Percentiles rank a stretch among this genome's conserved stretches.
Evolutionary conservation across 2,113 vertebrate species (phyloP).

Genomic region (Podarcis muralis): DNA sequence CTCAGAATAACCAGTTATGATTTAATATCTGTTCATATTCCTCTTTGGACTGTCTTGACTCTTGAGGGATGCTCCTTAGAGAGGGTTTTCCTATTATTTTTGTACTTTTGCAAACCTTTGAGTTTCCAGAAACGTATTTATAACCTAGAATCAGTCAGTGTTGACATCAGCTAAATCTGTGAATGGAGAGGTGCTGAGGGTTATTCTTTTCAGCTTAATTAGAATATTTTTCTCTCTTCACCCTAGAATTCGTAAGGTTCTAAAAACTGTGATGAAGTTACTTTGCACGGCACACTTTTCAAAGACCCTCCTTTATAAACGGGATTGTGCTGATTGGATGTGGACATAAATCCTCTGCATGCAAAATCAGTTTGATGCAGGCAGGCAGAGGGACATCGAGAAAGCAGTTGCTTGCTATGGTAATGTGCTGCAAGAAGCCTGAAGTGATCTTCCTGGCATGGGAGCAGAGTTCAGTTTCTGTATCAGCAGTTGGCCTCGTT

Average conservation of each 20-base stretch:
- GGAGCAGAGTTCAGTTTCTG: not conserved
- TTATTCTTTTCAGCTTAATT: too few species aligned
- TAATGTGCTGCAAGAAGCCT: not conserved
- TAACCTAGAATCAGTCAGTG: too few species aligned
- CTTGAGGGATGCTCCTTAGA: not conserved
- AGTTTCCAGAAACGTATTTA: not conserved
- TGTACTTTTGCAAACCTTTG: not conserved
- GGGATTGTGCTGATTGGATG: conserved; percentile 20
- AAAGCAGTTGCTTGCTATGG: not conserved
- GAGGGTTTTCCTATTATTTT: not conserved
- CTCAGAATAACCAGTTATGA: not conserved
- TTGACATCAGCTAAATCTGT: too few species aligned
- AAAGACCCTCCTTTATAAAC: not conserved
- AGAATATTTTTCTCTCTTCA: not conserved
- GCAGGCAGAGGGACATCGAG: not conserved
- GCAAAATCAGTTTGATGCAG: conserved; percentile 37
- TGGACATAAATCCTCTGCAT: conserved; percentile 45
- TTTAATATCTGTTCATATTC: not conserved
- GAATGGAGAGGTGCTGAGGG: not conserved
- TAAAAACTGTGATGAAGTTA: not conserved
- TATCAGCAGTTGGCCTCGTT: not conserved
- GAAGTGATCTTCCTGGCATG: not conserved
- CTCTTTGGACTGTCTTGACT: not conserved
- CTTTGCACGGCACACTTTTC: not conserved
- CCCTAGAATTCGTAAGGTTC: too few species aligned